Evolutionary conservation across 2,888 invertebrate genomes (phyloP), one percentile per base, ranked within the genome.

Genomic region (Coenonympha arcania): DNA sequence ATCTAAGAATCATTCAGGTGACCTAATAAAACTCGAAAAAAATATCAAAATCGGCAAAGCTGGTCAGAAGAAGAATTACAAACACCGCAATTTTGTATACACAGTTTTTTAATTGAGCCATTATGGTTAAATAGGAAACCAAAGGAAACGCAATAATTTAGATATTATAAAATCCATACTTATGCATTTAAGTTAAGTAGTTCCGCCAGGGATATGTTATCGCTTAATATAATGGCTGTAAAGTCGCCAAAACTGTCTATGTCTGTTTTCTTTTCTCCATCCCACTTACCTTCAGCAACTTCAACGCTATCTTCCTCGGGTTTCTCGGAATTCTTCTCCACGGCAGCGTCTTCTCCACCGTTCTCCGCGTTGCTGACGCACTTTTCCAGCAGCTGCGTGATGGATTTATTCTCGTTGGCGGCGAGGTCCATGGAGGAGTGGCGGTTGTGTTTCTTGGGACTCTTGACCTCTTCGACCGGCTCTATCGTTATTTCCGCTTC

Each of bases 381-480:
- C 52, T 87, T 84, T 69, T 87, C 87, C 36, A 87, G 59, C 48
- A 87, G 68, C 57, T 85, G 85, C 1, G 82, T 72, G 28, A 87
- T 86, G 28, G 85, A 76, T 0, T 76, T 72, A 69, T 82, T 84
- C 2, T 69, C 78, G 20, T 64, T 74, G 2, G 68, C 66, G 0
- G 83, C 84, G 6, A 87, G 64, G 62, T 87, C 87, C 87, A 87
- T 87, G 1, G 87, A 87, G 0, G 87, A 87, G 49, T 87, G 87
- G 0, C 87, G 72, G 0, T 70, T 76, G 58, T 87, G 87, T 37
- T 84, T 82, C 62, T 83, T 79, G 0, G 79, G 71, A 48, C 71
- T 73, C 56, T 73, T 73, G 0, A 71, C 50, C 3, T 57, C 54
- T 0, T 81, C 79, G 1, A 73, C 71, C 0, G 84, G 86, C 31